Evolutionary conservation across 2,797 vertebrate species (phyloP).

Genomic region (Dryobates pubescens): DNA sequence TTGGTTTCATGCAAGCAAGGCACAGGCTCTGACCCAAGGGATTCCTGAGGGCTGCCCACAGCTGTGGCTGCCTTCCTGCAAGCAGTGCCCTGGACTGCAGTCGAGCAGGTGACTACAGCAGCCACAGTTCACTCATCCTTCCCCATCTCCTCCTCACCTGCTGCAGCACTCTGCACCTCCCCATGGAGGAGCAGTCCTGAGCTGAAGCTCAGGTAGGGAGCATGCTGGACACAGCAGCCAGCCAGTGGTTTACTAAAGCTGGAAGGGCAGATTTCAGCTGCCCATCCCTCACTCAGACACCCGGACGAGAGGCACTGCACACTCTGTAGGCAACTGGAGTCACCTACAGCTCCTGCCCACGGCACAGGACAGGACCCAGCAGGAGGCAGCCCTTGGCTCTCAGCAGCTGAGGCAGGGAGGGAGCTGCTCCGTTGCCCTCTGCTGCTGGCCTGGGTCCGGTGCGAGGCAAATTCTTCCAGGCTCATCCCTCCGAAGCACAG

Average conservation of each 20-base stretch:
- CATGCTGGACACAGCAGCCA: neutral
- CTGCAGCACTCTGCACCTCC: neutral
- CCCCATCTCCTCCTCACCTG: neutral
- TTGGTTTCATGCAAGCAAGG: too few relatives aligned
- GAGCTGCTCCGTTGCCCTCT: constrained; percentile 49
- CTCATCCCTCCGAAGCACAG: neutral
- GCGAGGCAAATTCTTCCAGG: neutral
- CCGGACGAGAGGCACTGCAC: neutral
- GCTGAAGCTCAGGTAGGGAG: neutral
- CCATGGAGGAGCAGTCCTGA: neutral
- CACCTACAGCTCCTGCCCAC: neutral
- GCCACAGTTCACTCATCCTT: neutral
- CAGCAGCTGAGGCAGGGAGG: neutral
- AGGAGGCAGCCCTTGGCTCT: neutral
- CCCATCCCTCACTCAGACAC: neutral
- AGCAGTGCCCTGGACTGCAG: neutral
- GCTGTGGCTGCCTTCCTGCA: neutral
- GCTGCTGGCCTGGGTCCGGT: neutral
- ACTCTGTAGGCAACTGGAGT: neutral
- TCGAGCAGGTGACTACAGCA: neutral
- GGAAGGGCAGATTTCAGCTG: neutral
- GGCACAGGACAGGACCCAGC: neutral
- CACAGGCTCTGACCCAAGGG: neutral
- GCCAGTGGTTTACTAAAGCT: neutral
- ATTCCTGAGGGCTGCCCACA: too few relatives aligned